Evolutionary conservation across 23 tunicate species (phyloP), one percentile per base, ranked within the genome.

Genomic region (Halocynthia aurantium): DNA sequence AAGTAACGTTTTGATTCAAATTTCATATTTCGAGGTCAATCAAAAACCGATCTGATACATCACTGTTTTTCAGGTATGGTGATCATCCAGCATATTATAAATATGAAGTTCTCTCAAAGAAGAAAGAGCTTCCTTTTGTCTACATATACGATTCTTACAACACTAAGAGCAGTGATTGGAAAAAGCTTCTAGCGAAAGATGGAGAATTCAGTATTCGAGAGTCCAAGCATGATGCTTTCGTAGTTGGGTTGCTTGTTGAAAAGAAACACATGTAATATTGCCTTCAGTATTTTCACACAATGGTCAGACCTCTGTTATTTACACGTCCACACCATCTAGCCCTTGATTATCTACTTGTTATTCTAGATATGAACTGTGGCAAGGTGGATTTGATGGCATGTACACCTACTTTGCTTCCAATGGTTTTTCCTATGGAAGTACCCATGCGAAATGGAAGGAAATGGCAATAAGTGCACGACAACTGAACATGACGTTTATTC

Each of bases 391-490:
- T 81, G 94, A 88, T 67, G 98, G 95, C 10, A 80, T 89, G 62
- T 94, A 94, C 94, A 84, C 91, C 51, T 94, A 94, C 73, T 94
- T 94, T 84, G 98, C 98, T 31, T 86, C 98, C 21, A 19, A 66
- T 63, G 81, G 83, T 5, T 81, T 94, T 52, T 76, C 82, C 52
- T 88, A 76, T 61, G 98, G 87, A 11, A 80, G 90, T 66, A 85
- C 62, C 19, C 69, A 40, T 7, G 15, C 18, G 50, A 61, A 84
- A 53, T 94, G 98, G 98, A 49, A 15, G 8, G 61, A 53, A 13
- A 63, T 84, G 70, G 51, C 69, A 22, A 10, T 20, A 0, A 57
- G 63, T 70, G 80, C 86, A 8, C 31, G 4, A 54, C 67, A 76
- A 7, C 75, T 83, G 31, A 74, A 83, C 17, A 55, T 94, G 10